phyloP scores from a whole-genome alignment of 1,140 invertebrate species.

The Nylanderia fulva region DNA sequence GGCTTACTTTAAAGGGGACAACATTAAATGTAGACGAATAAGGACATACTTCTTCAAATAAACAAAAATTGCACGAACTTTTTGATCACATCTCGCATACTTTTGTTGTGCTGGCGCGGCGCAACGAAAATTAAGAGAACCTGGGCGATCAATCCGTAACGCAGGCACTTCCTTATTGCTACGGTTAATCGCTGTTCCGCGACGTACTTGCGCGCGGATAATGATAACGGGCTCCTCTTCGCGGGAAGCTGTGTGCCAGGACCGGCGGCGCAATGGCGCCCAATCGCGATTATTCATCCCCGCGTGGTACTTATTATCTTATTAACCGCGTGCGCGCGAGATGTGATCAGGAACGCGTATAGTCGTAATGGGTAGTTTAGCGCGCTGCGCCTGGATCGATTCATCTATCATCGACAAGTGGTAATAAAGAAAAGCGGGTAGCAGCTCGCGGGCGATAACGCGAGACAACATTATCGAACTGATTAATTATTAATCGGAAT shows the following conservation, averaged over 20 bases:
- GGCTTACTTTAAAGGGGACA: too few species aligned
- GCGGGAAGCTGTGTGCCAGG: background rate
- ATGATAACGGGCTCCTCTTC: slow-evolving; percentile 24
- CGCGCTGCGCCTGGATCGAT: slow-evolving; percentile 42
- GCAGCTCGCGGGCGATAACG: slow-evolving; percentile 40
- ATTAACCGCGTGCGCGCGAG: slow-evolving; percentile 37
- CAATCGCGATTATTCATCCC: slow-evolving; percentile 55
- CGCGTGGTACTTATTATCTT: slow-evolving; percentile 58
- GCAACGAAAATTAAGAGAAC: slow-evolving; percentile 31
- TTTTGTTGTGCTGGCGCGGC: slow-evolving; percentile 3
- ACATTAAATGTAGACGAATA: too few species aligned
- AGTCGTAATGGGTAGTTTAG: slow-evolving; percentile 52
- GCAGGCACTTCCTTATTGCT: slow-evolving; percentile 49
- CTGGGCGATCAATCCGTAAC: slow-evolving; percentile 29
- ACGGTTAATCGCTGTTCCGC: slow-evolving; percentile 28
- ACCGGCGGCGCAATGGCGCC: slow-evolving; percentile 13
- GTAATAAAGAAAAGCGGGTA: slow-evolving; percentile 42
- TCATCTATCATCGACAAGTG: slow-evolving; percentile 49
- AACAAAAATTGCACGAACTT: too few species aligned
- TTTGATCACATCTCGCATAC: too few species aligned
- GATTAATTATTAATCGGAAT: slow-evolving; percentile 55
- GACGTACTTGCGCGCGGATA: slow-evolving; percentile 19
- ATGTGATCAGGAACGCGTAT: slow-evolving; percentile 50
- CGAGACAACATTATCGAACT: slow-evolving; percentile 55
- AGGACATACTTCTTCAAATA: too few species aligned